These are phyloP conservation scores for Lycocerus yunnanus DNA, from an alignment of 2,888 invertebrate species.

Conservation along the genomic window DNA sequence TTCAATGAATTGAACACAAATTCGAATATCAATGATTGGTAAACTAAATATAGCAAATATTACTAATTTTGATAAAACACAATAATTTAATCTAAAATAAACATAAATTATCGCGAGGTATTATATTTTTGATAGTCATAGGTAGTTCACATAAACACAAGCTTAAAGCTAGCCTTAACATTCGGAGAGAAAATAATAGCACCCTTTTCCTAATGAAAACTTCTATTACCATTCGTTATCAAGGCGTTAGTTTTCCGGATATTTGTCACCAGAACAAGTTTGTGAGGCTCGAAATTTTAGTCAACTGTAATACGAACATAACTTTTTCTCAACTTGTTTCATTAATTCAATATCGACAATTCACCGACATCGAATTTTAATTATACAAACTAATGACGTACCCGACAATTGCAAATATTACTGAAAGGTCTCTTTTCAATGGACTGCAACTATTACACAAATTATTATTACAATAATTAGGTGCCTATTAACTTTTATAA, in stretches of 20 bases:
- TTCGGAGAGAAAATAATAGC: not conserved
- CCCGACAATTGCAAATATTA: not conserved
- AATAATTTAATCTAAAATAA: not conserved
- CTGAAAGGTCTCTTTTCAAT: not conserved
- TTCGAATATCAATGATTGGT: not conserved
- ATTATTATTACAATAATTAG: not conserved
- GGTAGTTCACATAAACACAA: not conserved
- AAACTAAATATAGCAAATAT: not conserved
- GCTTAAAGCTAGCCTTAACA: not conserved
- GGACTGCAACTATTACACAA: not conserved
- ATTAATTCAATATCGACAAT: not conserved
- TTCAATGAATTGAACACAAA: not conserved
- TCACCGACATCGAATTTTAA: not conserved
- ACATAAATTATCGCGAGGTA: not conserved
- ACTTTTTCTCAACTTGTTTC: not conserved
- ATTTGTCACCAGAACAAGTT: not conserved
- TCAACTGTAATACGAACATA: not conserved
- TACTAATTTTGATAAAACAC: not conserved
- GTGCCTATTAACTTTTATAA: not conserved
- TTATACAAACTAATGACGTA: not conserved
- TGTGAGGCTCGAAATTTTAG: not conserved
- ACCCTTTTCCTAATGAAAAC: not conserved
- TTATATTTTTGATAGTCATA: not conserved
- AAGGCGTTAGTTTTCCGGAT: not conserved
- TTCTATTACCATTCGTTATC: conserved; percentile 3